Conservation (phyloP, 2,888 invertebrate species). For the Xestia xanthographa region DNA sequence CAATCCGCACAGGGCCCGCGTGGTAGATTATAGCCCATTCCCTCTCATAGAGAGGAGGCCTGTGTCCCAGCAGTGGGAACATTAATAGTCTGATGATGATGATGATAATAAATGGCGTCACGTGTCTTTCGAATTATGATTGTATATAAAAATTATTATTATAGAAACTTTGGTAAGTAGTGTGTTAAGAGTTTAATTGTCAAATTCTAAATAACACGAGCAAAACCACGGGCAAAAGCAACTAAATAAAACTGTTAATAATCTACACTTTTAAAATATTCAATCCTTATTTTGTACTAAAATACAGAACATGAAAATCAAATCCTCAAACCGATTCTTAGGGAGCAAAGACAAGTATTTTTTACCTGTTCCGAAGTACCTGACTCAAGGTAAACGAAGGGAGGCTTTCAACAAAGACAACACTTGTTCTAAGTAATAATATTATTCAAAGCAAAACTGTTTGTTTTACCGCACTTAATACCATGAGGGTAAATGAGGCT, state of each 20-base stretch:
- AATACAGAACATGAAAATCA: conserved; percentile 34
- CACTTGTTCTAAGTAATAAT: conserved; percentile 63
- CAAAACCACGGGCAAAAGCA: too few species aligned
- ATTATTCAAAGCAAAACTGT: conserved; percentile 63
- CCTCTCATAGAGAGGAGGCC: too few species aligned
- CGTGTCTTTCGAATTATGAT: too few species aligned
- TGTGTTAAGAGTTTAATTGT: too few species aligned
- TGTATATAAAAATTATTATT: too few species aligned
- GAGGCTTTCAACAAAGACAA: conserved; percentile 68
- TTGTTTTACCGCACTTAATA: conserved; percentile 55
- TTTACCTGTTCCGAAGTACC: conserved; percentile 64
- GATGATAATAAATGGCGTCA: too few species aligned
- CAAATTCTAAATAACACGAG: too few species aligned
- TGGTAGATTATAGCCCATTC: too few species aligned
- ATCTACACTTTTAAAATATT: background rate
- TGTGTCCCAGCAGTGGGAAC: too few species aligned
- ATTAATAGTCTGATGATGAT: too few species aligned
- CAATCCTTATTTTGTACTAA: background rate
- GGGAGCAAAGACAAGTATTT: conserved; percentile 28
- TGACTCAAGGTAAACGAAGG: conserved; percentile 39
- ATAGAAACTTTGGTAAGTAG: too few species aligned
- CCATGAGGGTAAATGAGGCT: background rate
- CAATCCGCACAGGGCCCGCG: too few species aligned
- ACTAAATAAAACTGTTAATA: background rate
- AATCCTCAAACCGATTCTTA: conserved; percentile 9